Conservation (phyloP, 1,140 invertebrate genomes). For the Saccostrea echinata region DNA sequence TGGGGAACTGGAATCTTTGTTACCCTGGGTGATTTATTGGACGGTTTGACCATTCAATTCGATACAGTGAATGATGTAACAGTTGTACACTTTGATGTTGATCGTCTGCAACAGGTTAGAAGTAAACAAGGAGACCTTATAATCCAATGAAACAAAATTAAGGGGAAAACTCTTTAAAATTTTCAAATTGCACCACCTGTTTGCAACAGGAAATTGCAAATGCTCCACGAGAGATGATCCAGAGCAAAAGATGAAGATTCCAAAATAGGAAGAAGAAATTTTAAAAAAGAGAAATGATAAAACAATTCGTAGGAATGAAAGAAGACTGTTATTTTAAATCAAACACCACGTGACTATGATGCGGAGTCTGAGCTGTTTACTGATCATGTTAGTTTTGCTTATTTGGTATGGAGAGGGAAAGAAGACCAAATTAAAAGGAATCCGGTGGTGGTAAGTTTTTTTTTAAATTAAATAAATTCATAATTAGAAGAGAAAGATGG, state of each 20-base stretch:
- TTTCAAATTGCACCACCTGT: constrained; percentile 27
- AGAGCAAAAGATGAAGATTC: neutral
- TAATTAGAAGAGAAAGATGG: neutral
- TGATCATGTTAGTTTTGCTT: constrained; percentile 25
- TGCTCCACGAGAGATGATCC: neutral
- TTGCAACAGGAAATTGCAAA: constrained; percentile 3
- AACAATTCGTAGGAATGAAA: neutral
- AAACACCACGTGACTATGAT: constrained; percentile 12
- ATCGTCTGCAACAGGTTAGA: neutral
- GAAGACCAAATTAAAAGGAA: constrained; percentile 62
- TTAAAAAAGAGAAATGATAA: neutral
- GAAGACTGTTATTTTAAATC: constrained; percentile 4
- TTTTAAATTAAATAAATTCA: neutral
- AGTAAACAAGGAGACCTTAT: neutral
- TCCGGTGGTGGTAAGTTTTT: constrained; percentile 66
- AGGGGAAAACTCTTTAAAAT: neutral
- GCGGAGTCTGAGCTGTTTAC: neutral
- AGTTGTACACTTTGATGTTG: neutral
- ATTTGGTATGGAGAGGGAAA: constrained; percentile 50
- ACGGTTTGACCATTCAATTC: constrained; percentile 20
- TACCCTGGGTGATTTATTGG: neutral
- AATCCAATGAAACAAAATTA: constrained; percentile 12
- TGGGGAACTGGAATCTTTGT: neutral
- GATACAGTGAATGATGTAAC: constrained; percentile 10
- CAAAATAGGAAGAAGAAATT: constrained; percentile 1